Base-by-base conservation (phyloP, 2,888 invertebrate species). In the Unio pictorum region DNA sequence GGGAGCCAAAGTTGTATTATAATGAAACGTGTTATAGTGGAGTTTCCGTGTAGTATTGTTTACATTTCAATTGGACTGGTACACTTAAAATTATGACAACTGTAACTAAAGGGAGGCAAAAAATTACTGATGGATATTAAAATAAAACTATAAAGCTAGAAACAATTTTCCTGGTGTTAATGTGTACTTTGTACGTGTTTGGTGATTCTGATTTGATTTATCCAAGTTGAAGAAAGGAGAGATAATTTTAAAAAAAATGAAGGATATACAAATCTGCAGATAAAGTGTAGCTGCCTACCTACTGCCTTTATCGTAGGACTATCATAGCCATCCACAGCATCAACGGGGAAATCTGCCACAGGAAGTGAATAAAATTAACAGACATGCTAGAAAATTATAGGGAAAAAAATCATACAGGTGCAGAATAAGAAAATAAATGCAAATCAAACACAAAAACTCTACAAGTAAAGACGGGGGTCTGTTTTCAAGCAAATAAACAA, bases 241-340 rank as follows among this genome's bases (percentile, higher is more conserved):
- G 58, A 58, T 15, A 20, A 58, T 58, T 58, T 4, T 20, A 11
- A n/a, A 60, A 6, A 54, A 17, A n/a, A 59, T 6, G 20, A 30
- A 54, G 1, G 64, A 23, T 3, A 28, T 3, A 45, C 15, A 45
- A 45, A 45, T 45, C 45, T 45, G 45, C 45, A 45, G 8, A 15
- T 1, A 45, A 15, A 45, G 45, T 15, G 45, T 45, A 45, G 11
- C 20, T 28, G 56, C 86, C 56, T 84, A 87, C 88, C 88, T 79
- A 87, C 74, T 45, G 67, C 76, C 68, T 81, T 83, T 74, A 86
- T 83, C 28, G 84, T 82, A 64, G 84, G 82, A 74, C 87, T 84
- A 79, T 87, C 87, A 72, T 84, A 81, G n/a, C 85, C 86, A 73
- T 85, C 87, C 45, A 80, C 67, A 62, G 72, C 71, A 71, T 87